phyloP scores from a whole-genome alignment of 2,888 invertebrate species.

The Phalera bucephala region DNA sequence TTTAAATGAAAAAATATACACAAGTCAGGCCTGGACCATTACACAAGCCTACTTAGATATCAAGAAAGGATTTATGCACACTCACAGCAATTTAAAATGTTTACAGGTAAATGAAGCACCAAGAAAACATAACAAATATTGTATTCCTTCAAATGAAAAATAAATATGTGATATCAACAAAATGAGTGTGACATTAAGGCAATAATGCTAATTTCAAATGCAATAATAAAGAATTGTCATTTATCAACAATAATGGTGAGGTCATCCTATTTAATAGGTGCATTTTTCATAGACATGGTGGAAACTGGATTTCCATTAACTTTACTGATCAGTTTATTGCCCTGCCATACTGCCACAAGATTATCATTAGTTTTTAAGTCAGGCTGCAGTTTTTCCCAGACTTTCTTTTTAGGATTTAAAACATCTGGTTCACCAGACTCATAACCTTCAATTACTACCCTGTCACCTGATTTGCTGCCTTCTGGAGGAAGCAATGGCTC shows the following conservation, averaged over 20 bases:
- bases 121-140: no score
- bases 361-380: slow-evolving; percentile 88
- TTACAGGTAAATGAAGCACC: no score
- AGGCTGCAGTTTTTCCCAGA: slow-evolving; percentile 96
- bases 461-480: slow-evolving; percentile 90
- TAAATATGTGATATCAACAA: no score
- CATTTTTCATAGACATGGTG: slow-evolving; percentile 89
- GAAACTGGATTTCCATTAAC: slow-evolving; percentile 88
- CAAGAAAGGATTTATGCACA: no score
- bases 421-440: slow-evolving; percentile 91
- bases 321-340: slow-evolving; percentile 88
- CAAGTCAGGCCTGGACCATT: no score
- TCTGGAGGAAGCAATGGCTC: slow-evolving; percentile 93
- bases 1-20: no score
- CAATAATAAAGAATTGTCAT: slow-evolving; percentile 7
- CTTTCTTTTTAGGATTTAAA: slow-evolving; percentile 97
- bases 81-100: no score
- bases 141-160: no score
- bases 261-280: slow-evolving; percentile 88
- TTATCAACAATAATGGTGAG: slow-evolving; percentile 47
- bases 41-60: no score
- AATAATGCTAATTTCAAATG: no score
- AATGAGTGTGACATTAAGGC: no score
- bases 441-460: slow-evolving; percentile 92
- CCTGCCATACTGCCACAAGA: slow-evolving; percentile 93